Evolutionary conservation across 2,797 vertebrate species (phyloP).

Genomic region (Schizopygopsis malacanthus): DNA sequence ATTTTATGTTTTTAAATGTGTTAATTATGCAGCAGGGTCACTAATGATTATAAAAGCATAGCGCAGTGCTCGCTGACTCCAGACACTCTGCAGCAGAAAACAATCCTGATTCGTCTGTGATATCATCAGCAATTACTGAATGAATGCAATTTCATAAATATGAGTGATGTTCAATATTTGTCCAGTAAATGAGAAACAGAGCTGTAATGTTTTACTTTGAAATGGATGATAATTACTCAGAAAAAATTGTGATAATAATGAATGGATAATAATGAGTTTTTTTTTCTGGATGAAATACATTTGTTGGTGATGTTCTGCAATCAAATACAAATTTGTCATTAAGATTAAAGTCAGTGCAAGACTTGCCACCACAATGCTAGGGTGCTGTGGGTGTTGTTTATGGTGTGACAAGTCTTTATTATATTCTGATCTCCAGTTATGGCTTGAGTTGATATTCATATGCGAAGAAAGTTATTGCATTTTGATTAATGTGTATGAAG

Average conservation of each 20-base stretch:
- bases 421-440: neutral
- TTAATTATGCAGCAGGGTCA: slow-evolving; percentile 19
- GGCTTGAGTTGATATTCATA: neutral
- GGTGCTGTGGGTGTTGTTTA: neutral
- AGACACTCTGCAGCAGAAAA: slow-evolving; percentile 13
- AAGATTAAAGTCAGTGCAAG: neutral
- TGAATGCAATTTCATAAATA: slow-evolving; percentile 37
- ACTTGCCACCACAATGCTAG: neutral
- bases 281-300: neutral
- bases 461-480: neutral
- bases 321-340: slow-evolving; percentile 18
- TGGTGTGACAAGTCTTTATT: neutral
- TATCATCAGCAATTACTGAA: slow-evolving; percentile 46
- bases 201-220: slow-evolving; percentile 1
- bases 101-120: slow-evolving; percentile 25
- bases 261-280: neutral
- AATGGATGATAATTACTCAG: slow-evolving; percentile 23
- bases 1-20: neutral
- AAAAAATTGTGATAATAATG: neutral
- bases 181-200: slow-evolving; percentile 30
- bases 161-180: slow-evolving; percentile 37
- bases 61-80: neutral
- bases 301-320: neutral
- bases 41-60: slow-evolving; percentile 28
- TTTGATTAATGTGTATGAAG: neutral